Evolutionary conservation across 2,797 vertebrate species (phyloP), one percentile per base, ranked within the genome.

Genomic region (Yasuhikotakia modesta): DNA sequence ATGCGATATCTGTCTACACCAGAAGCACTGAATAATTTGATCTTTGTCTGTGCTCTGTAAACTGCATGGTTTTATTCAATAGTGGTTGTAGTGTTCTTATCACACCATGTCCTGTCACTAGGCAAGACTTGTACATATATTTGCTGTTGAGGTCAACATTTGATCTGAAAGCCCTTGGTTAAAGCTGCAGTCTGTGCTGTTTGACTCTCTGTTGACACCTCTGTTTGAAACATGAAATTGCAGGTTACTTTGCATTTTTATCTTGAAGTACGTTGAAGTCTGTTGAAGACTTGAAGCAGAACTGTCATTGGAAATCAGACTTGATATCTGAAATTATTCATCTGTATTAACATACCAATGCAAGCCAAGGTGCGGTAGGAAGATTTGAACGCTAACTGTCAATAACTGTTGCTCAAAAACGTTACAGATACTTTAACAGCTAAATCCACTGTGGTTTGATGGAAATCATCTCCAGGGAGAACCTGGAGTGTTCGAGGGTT

Each of bases 1-100:
- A 73, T 77, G 76, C 2, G 39, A 72, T 73, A 30, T 67, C 30
- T 69, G 81, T 82, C 45, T 67, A 58, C 21, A 43, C 32, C 45
- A 61, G 30, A 39, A 81, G 70, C 46, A 39, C 8, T 1, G 39
- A 71, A 81, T 80, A 68, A 82, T 76, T 57, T 39, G 60, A 69
- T 80, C 75, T 74, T 80, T 84, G 78, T 82, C 52, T 75, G 52
- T 70, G 10, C 45, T 78, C 61, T 58, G 11, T 71, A 70, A 78
- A 78, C 17, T 21, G 21, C 52, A 69, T 45, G 55, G 73, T 60
- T 73, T 64, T 74, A 55, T 77, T 81, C 13, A 55, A 12, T 32
- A 0, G 6, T 1, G 67, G 70, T 70, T 57, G 45, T 74, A 65
- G 80, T 22, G 67, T 24, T 72, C 66, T 65, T 61, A 5, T 61